phyloP scores from a whole-genome alignment of 2,888 invertebrate genomes.

The Chironomus riparius region DNA sequence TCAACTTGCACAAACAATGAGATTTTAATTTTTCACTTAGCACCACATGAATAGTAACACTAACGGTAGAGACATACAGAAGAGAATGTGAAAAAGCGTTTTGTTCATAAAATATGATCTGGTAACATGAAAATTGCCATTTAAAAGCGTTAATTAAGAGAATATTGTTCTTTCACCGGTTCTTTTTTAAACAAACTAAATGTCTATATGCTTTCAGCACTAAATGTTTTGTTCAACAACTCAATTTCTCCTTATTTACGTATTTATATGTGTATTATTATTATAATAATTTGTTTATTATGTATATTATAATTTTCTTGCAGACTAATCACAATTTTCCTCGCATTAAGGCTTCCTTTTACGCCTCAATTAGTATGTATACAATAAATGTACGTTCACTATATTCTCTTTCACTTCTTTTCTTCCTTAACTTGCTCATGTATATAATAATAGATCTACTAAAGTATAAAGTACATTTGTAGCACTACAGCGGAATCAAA shows the following conservation, averaged over 20 bases:
- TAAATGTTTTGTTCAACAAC: background rate
- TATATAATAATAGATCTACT: too few species aligned
- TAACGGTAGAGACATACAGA: background rate
- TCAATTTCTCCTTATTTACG: background rate
- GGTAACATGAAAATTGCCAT: constrained; percentile 9
- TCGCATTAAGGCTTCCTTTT: too few species aligned
- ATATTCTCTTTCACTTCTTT: too few species aligned
- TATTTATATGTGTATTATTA: background rate
- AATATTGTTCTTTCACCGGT: background rate
- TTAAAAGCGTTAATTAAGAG: constrained; percentile 17
- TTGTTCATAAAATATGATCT: background rate
- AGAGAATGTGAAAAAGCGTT: too few species aligned
- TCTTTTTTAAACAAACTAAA: too few species aligned
- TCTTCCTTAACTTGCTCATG: too few species aligned
- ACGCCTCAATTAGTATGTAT: too few species aligned
- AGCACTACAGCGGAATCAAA: too few species aligned
- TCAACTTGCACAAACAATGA: background rate
- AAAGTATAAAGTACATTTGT: too few species aligned
- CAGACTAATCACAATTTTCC: constrained; percentile 22
- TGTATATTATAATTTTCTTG: background rate
- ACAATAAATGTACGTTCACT: too few species aligned
- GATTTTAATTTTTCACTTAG: background rate
- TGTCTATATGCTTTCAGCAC: background rate
- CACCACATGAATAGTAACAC: background rate
- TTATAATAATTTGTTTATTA: background rate